Percentiles rank a stretch among this genome's conserved stretches.
phyloP scores from a whole-genome alignment of 53 echinoderm and acorn worm genomes.

The Echinarachnius parma region DNA sequence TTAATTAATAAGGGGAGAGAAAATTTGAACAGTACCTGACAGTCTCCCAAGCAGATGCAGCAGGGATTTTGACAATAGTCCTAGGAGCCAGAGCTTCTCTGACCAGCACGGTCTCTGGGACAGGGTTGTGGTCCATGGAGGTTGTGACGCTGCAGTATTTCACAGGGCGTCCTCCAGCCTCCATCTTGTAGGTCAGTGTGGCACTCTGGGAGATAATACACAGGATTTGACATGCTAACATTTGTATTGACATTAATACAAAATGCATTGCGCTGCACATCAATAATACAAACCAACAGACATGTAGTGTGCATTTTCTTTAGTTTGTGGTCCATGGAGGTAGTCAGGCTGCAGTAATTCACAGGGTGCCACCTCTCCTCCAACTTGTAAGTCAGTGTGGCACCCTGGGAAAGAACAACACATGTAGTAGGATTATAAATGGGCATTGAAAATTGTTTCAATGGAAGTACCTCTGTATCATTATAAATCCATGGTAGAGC shows the following conservation, averaged over 20 bases:
- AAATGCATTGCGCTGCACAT: too few species aligned
- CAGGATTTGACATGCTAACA: too few species aligned
- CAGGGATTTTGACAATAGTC: conserved; percentile 40
- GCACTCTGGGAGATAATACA: conserved; percentile 11
- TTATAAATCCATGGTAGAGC: too few species aligned
- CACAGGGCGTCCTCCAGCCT: conserved; percentile 15
- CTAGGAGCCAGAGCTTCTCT: conserved; percentile 28
- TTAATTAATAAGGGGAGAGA: neutral
- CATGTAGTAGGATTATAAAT: too few species aligned
- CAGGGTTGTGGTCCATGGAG: conserved; percentile 74
- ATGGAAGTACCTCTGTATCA: too few species aligned
- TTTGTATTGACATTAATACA: too few species aligned
- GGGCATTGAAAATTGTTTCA: too few species aligned
- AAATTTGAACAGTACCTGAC: conserved; percentile 41
- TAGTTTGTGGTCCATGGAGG: conserved; percentile 78
- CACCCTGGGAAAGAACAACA: conserved; percentile 7
- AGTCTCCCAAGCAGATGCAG: conserved; percentile 55
- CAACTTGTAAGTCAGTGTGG: conserved; percentile 22
- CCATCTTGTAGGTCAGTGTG: conserved; percentile 20
- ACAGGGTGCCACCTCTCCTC: conserved; percentile 21
- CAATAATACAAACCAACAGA: too few species aligned
- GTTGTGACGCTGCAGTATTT: conserved; percentile 87
- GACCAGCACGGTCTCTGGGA: conserved; percentile 14
- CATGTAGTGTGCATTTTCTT: too few species aligned
- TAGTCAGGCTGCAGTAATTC: conserved; percentile 81